phyloP scores from a whole-genome alignment of 2,797 vertebrate genomes.

The Paratrypauchen microcephalus region DNA sequence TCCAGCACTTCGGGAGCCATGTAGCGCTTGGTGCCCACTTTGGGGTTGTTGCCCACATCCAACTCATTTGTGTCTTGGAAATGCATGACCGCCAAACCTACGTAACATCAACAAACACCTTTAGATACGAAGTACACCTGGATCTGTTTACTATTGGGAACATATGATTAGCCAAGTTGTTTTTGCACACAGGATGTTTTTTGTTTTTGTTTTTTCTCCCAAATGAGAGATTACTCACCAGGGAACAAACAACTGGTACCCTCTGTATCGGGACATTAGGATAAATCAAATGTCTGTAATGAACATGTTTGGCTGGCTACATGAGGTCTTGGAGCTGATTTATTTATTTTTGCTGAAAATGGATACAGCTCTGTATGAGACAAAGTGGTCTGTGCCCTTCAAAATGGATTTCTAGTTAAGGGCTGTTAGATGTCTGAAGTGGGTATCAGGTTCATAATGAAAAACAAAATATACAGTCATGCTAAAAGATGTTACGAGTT shows the following conservation, averaged over 20 bases:
- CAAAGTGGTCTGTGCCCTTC: conserved; percentile 45
- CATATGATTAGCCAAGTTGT: conserved; percentile 21
- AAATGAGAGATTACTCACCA: conserved; percentile 28
- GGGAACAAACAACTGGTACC: conserved; percentile 46
- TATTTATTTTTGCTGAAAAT: conserved; percentile 33
- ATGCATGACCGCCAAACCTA: conserved; percentile 83
- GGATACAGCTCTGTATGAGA: conserved; percentile 55
- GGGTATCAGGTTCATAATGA: conserved; percentile 39
- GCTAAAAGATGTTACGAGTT: conserved; percentile 7
- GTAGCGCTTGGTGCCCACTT: conserved; percentile 85
- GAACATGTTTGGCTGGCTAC: conserved; percentile 31
- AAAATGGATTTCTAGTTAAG: conserved; percentile 72
- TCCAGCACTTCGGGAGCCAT: conserved; percentile 85
- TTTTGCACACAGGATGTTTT: conserved; percentile 36
- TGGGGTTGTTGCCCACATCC: conserved; percentile 84
- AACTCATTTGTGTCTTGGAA: conserved; percentile 82
- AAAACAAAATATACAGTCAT: conserved; percentile 20
- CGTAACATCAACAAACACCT: not conserved
- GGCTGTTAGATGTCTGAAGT: conserved; percentile 23
- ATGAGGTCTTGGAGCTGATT: conserved; percentile 33
- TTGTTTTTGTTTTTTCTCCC: conserved; percentile 14
- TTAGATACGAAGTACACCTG: not conserved
- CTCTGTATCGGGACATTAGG: conserved; percentile 37
- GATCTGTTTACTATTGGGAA: conserved; percentile 18
- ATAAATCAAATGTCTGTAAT: conserved; percentile 42